A percentile compares a stretch with the other conserved stretches of the same genome.
These are phyloP conservation scores for Caenorhabditis briggsae DNA, from an alignment of 1,140 invertebrate species.

Conservation along the genomic window DNA sequence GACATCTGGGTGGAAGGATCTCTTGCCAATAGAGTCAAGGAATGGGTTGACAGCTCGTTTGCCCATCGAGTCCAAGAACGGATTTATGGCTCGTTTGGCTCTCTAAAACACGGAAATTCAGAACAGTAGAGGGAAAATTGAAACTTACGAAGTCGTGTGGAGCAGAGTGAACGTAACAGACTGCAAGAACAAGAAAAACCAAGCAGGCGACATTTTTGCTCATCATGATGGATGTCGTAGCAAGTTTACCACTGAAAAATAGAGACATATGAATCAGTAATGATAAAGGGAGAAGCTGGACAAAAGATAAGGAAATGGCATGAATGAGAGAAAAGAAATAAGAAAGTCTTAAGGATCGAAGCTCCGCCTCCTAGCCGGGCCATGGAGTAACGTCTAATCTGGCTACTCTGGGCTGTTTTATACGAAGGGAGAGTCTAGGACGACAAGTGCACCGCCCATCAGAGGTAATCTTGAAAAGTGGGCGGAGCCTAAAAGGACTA, in stretches of 20 bases:
- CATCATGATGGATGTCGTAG: constrained; percentile 33
- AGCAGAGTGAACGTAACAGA: constrained; percentile 11
- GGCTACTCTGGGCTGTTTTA: constrained; percentile 29
- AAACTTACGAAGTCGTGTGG: constrained; percentile 45
- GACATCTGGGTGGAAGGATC: constrained; percentile 36
- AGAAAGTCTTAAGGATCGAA: not conserved
- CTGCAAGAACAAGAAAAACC: constrained; percentile 36
- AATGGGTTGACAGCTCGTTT: constrained; percentile 68
- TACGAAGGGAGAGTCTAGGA: not conserved
- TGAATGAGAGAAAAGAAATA: not conserved
- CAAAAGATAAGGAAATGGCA: not conserved
- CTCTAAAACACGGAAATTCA: constrained; percentile 55
- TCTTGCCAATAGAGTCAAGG: constrained; percentile 65
- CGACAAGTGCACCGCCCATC: constrained; percentile 41
- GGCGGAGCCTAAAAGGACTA: not conserved
- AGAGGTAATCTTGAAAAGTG: constrained; percentile 39
- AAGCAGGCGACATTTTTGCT: constrained; percentile 42
- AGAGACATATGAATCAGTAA: not conserved
- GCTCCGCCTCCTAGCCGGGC: not conserved
- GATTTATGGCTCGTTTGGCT: constrained; percentile 67
- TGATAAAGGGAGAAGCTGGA: not conserved
- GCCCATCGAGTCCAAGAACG: constrained; percentile 69
- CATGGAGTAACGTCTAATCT: not conserved
- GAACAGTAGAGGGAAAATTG: not conserved
- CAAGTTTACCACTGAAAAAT: constrained; percentile 21